Base-by-base conservation (phyloP, 2,888 invertebrate genomes). In the Rotaria socialis region DNA sequence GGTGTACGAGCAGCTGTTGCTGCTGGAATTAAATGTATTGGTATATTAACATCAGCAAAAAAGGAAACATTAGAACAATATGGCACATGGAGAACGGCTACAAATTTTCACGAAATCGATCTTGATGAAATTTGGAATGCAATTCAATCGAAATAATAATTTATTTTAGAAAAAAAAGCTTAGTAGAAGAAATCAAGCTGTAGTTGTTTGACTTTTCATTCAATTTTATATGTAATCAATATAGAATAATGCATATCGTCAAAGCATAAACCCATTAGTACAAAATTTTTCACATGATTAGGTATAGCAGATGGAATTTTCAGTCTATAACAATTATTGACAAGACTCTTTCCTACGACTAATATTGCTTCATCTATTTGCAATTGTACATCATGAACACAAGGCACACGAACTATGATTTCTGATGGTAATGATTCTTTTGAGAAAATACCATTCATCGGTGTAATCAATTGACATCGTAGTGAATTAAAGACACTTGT, bases 21-120 rank as follows among this genome's bases (percentile, higher is more conserved):
- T n/a, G 80, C 80, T 47, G 11, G n/a, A 24, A 80, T 47, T n/a
- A 80, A 80, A 47, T 47, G 47, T 80, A 80, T 80, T 47, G 80
- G 80, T 14, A 10, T 80, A 24, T n/a, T 80, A 80, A 47, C 80
- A 80, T 80, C 80, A 24, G 47, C 24, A 47, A 47, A 80, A 80
- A 22, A 43, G 14, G 80, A 80, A 80, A 80, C 43, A 24, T 43
- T 80, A 47, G 80, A 47, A 43, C 5, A 47, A 4, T 47, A n/a
- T 80, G 80, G 80, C 4, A 47, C 80, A 47, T 80, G 47, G 43
- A 47, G 43, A 80, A 80, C 47, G 47, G 47, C n/a, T 8, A 80
- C 24, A 24, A n/a, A 80, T n/a, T 80, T 80, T 47, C 10, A 43
- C 24, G 80, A 80, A 10, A 14, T 80, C 24, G 16, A 80, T 80